Base-by-base conservation (phyloP, 2,888 invertebrate species). In the Microlaimidae sp. region DNA sequence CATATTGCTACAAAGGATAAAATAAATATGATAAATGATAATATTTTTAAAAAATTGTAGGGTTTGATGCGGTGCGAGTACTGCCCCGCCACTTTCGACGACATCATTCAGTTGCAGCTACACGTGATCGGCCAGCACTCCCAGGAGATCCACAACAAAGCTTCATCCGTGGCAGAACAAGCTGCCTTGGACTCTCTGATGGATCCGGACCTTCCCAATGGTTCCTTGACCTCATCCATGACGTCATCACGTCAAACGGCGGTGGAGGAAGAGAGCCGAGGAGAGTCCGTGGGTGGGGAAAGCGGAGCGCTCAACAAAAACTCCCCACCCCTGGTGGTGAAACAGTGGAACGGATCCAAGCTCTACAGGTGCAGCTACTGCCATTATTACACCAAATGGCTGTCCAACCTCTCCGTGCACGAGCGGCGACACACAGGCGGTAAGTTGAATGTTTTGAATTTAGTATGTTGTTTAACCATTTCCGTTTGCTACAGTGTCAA, bases 321-420 rank as follows among this genome's bases (percentile, higher is more conserved):
- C 10, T 43, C 43, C 21, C 43, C 43, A 7, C 43, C 43, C 7
- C 43, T 43, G 43, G 43, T 43, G 5, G 23, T 43, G 13, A 10
- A 47, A 21, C 24, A 54, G 83, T 59, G 59, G 41, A 58, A 59
- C 52, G 63, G 63, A 51, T 63, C 64, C 40, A 66, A 86, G 72
- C 81, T 81, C 57, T 89, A 88, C 73, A 82, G 84, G 60, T 90
- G 90, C 74, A 83, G 85, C 43, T 81, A 83, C 69, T 90, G 90
- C 71, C 81, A 83, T 53, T 90, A 88, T 71, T 81, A 84, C 43
- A 88, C 89, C 38, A 82, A 85, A 59, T 82, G 87, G 69, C 78
- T 88, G 64, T 87, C 88, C 52, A 85, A 89, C 66, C 77, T 90
- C 62, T 87, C 86, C 71, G 83, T 88, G 50, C 90, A 90, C 74